Evolutionary conservation across 2,797 vertebrate genomes (phyloP), one percentile per base, ranked within the genome.

Genomic region (Lacerta viridis): DNA sequence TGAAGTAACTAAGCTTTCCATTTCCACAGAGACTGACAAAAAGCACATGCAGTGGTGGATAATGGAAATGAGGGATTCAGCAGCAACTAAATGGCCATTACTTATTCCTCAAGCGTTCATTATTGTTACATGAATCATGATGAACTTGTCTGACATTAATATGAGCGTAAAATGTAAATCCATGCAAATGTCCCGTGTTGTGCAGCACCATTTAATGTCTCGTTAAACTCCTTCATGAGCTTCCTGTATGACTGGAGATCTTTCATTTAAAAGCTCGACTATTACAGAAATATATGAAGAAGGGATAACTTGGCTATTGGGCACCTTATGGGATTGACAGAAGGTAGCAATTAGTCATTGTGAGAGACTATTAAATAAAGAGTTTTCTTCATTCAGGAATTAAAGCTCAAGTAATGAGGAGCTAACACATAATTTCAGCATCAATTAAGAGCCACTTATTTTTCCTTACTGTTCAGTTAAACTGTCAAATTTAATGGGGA

Each of bases 111-210:
- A 83, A 90, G 90, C 81, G 29, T 92, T 93, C 87, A 79, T 94
- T 91, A 86, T 87, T 83, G 83, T 92, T 92, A 86, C 74, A 93
- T 91, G 91, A 93, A 92, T 94, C 92, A 83, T 89, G 92, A 91
- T 93, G 92, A 93, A 88, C 92, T 94, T 82, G 80, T 87, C 90
- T 89, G 80, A 88, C 72, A 87, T 93, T 94, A 93, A 93, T 93
- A 91, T 87, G 90, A 90, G 91, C 7, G 75, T 92, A 92, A 93
- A 93, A 92, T 92, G 87, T 87, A 95, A 92, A 93, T 94, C 72
- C 75, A 91, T 93, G 91, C 87, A 90, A 91, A 94, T 93, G n/a
- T 92, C 90, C 74, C 50, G 2, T 87, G 86, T 90, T 92, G 91
- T 87, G 88, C 87, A 76, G 85, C 71, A 81, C 91, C 33, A n/a